Base-by-base conservation (phyloP, 1,140 invertebrate species). In the Drosophila tristis region DNA sequence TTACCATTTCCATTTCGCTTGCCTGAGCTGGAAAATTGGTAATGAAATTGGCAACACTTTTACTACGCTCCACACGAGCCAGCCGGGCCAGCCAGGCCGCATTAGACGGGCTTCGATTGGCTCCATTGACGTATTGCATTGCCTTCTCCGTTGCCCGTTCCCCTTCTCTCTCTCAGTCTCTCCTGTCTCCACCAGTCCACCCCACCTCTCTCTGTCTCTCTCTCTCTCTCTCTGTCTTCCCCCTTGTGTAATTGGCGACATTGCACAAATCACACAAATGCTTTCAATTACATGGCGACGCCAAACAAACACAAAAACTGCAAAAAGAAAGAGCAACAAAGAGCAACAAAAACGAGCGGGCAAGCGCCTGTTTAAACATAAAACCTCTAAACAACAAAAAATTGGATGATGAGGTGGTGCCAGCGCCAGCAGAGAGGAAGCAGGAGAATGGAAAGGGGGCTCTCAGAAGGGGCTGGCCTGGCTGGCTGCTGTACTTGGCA, bases 231-330 rank as follows among this genome's bases (percentile, higher is more conserved):
- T 35, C 31, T 20, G 31, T 11, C 20, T 39, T 39, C 56, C 31
- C 55, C 29, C 47, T 39, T 57, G 48, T 60, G 44, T 84, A 87
- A 87, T 90, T 84, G 72, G 73, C 78, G 81, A 73, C 84, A 89
- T 87, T 90, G 80, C 76, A 90, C 84, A 87, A 90, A 90, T 87
- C 86, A 84, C 79, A 84, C 79, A 87, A 90, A 89, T 80, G 79
- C 85, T 84, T 89, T 87, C 82, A 87, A 89, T 87, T 90, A 80
- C 85, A 80, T 62, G 75, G 82, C 53, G 67, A 53, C 71, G 71
- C 71, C 71, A 74, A 63, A 62, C 65, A 71, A 70, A 71, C 65
- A 71, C 44, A 49, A 57, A 55, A 67, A 48, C 29, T 5, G 15
- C 8, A n/a, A n/a, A 39, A 35, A 11, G 44, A 65, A 74, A 74